phyloP scores from a whole-genome alignment of 2,888 invertebrate species.

The Sinotaia quadrata region DNA sequence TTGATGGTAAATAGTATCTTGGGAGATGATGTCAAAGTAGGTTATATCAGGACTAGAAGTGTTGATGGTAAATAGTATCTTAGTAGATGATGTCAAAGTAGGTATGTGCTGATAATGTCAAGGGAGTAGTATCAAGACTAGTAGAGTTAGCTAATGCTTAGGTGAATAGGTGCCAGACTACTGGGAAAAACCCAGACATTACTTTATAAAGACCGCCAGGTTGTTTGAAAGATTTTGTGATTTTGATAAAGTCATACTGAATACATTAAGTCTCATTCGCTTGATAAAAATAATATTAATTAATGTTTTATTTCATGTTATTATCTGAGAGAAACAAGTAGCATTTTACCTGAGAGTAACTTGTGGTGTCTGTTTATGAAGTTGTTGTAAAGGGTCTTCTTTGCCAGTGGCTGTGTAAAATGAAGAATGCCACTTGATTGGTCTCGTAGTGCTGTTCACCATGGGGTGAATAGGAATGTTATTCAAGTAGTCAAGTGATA shows the following conservation, averaged over 20 bases:
- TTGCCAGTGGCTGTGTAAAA: conserved; percentile 44
- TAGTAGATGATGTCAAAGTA: too few relatives aligned
- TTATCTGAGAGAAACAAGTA: neutral
- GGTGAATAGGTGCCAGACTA: too few relatives aligned
- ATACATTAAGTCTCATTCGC: neutral
- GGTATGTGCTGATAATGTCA: too few relatives aligned
- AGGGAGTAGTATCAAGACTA: too few relatives aligned
- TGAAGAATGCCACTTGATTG: conserved; percentile 51
- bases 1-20: too few relatives aligned
- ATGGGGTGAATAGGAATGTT: conserved; percentile 68
- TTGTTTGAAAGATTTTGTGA: too few relatives aligned
- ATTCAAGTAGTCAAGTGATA: conserved; percentile 90
- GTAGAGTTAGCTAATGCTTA: too few relatives aligned
- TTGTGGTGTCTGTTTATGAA: conserved; percentile 3
- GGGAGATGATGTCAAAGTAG: too few relatives aligned
- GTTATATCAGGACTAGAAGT: too few relatives aligned
- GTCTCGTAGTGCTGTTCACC: conserved; percentile 27
- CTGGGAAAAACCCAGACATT: too few relatives aligned
- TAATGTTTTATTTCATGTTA: neutral
- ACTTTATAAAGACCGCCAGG: too few relatives aligned
- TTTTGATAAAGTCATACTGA: neutral
- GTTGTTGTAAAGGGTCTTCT: neutral
- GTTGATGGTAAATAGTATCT: too few relatives aligned
- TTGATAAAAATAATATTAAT: neutral
- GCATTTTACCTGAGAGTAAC: conserved; percentile 7